A percentile compares a stretch with the other conserved stretches of the same genome.
Conservation (phyloP, 2,113 vertebrate species). For the Hemiprocne comata region DNA sequence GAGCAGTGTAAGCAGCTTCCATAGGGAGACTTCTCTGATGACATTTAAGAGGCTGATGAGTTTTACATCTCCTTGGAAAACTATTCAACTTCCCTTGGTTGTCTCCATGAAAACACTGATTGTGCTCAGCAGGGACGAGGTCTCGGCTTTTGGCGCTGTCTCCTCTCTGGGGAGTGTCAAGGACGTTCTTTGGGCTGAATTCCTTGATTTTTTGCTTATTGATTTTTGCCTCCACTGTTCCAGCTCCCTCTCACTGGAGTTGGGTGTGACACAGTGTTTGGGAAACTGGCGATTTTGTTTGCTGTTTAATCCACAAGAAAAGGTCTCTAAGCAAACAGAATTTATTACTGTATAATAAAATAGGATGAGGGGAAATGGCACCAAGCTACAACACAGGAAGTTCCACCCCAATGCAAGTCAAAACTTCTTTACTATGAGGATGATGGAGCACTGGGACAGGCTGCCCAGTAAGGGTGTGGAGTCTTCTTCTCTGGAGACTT, state of each 20-base stretch:
- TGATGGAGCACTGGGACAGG: too few relatives aligned
- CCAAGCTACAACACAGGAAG: too few relatives aligned
- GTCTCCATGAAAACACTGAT: conserved; percentile 3
- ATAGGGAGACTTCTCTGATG: not conserved
- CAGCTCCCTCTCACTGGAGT: not conserved
- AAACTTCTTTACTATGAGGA: too few relatives aligned
- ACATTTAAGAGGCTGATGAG: not conserved
- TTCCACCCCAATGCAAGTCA: too few relatives aligned
- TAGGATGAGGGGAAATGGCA: too few relatives aligned
- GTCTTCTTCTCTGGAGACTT: too few relatives aligned
- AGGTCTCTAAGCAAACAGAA: not conserved
- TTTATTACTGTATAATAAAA: not conserved
- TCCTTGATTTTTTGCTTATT: conserved; percentile 56
- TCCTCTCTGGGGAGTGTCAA: not conserved
- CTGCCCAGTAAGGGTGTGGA: too few relatives aligned
- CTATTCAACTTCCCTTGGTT: conserved; percentile 49
- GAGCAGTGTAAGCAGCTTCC: not conserved
- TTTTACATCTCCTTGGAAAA: not conserved
- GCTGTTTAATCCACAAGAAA: not conserved
- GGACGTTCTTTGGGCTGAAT: conserved; percentile 26
- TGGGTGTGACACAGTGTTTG: not conserved
- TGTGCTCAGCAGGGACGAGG: conserved; percentile 6
- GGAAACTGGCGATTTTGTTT: not conserved
- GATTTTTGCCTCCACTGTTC: conserved; percentile 41
- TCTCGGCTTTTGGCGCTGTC: not conserved